Percentiles rank a stretch among this genome's conserved stretches.
Evolutionary conservation across 2,113 vertebrate species (phyloP).

Genomic region (Conger conger): DNA sequence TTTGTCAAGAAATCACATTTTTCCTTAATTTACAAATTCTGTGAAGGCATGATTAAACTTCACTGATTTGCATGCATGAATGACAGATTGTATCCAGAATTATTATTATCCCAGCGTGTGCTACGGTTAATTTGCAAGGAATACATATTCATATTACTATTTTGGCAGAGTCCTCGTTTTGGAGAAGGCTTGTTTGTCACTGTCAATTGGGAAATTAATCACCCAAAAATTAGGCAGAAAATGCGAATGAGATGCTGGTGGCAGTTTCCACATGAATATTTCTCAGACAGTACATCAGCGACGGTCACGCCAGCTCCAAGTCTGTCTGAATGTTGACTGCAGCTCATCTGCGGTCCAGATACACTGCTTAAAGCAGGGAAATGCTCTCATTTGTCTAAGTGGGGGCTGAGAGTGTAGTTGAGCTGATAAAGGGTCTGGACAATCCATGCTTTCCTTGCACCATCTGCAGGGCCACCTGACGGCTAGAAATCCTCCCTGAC

Average conservation of each 20-base stretch:
- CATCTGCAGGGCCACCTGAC: background rate
- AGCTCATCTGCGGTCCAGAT: background rate
- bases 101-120: background rate
- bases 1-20: background rate
- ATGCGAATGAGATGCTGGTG: background rate
- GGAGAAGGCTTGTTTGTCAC: background rate
- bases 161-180: background rate
- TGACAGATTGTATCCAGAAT: background rate
- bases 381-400: background rate
- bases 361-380: background rate
- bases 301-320: background rate
- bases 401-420: background rate
- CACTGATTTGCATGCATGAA: background rate
- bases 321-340: background rate
- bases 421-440: background rate
- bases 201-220: background rate
- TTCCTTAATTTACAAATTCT: background rate
- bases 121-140: background rate
- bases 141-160: background rate
- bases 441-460: background rate
- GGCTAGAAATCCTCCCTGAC: slow-evolving; percentile 2
- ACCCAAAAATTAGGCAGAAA: background rate
- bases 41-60: background rate
- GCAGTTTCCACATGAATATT: background rate
- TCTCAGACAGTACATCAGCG: background rate